Evolutionary conservation across 2,113 vertebrate species (phyloP).

Genomic region (Trichomycterus rosablanca): DNA sequence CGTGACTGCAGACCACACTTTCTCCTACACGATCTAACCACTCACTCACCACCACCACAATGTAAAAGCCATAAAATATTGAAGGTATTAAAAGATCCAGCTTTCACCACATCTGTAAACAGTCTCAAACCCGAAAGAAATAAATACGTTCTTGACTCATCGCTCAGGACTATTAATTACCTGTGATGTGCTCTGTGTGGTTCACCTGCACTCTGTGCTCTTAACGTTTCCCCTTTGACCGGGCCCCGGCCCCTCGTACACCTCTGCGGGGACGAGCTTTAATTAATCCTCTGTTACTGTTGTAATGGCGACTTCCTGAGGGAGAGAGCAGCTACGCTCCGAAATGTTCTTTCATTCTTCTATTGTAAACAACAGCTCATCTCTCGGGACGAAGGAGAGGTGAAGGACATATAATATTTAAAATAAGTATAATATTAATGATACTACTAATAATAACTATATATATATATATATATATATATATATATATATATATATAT

Average conservation of each 20-base stretch:
- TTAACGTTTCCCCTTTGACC: slow-evolving; percentile 74
- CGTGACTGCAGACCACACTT: slow-evolving; percentile 32
- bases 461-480: no score
- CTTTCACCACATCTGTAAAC: slow-evolving; percentile 18
- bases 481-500: no score
- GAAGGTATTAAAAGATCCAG: slow-evolving; percentile 23
- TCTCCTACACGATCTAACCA: no score
- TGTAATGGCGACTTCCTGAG: slow-evolving; percentile 83
- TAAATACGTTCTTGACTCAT: no score
- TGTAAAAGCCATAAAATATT: slow-evolving; percentile 45
- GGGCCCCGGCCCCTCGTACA: slow-evolving; percentile 65
- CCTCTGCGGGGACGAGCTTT: slow-evolving; percentile 78
- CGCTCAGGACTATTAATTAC: slow-evolving; percentile 67
- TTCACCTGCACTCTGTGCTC: slow-evolving; percentile 66
- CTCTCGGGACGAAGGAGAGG: slow-evolving; percentile 59
- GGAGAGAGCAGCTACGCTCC: slow-evolving; percentile 69
- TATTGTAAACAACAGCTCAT: slow-evolving; percentile 87
- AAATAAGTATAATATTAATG: no score
- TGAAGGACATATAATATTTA: slow-evolving; percentile 17
- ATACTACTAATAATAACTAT: no score
- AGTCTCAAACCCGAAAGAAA: no score
- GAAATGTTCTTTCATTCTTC: slow-evolving; percentile 88
- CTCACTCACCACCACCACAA: no score
- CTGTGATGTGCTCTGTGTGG: slow-evolving; percentile 50
- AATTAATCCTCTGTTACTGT: slow-evolving; percentile 97